Conservation (phyloP, 2,797 vertebrate genomes). For the Oreortyx pictus region DNA sequence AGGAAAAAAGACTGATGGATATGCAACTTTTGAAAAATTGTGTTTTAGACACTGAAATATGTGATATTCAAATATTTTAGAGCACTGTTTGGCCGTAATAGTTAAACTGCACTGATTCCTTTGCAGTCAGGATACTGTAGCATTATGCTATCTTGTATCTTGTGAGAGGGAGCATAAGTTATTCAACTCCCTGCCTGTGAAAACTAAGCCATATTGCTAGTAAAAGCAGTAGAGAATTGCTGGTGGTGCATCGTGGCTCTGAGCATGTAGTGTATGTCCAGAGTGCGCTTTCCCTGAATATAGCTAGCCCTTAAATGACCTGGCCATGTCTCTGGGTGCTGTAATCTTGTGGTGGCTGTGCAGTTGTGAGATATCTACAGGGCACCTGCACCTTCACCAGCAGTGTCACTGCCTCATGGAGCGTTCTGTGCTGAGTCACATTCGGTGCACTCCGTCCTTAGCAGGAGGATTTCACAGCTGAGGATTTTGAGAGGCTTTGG, state of each 20-base stretch:
- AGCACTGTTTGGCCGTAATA: not conserved
- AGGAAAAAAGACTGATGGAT: too few relatives aligned
- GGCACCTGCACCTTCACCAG: not conserved
- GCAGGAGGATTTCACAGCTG: slow-evolving; percentile 13
- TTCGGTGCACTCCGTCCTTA: not conserved
- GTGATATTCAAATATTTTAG: not conserved
- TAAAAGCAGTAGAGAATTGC: not conserved
- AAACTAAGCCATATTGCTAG: not conserved
- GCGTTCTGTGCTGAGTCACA: not conserved
- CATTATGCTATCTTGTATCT: not conserved
- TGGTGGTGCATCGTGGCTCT: not conserved
- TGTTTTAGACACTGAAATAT: not conserved
- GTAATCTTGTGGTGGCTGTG: not conserved
- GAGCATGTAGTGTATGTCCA: fast-evolving
- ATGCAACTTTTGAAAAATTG: not conserved
- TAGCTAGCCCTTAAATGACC: not conserved
- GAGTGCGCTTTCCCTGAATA: not conserved
- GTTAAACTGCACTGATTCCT: not conserved
- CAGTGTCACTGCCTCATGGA: fast-evolving
- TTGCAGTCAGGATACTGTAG: not conserved
- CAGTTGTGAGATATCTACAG: not conserved
- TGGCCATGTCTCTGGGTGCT: not conserved
- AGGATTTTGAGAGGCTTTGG: slow-evolving; percentile 22
- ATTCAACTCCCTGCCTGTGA: not conserved
- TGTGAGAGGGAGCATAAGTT: not conserved